Percentiles rank a stretch among this genome's conserved stretches.
Evolutionary conservation across 2,888 invertebrate species (phyloP).

Genomic region (Cepaea hortensis): DNA sequence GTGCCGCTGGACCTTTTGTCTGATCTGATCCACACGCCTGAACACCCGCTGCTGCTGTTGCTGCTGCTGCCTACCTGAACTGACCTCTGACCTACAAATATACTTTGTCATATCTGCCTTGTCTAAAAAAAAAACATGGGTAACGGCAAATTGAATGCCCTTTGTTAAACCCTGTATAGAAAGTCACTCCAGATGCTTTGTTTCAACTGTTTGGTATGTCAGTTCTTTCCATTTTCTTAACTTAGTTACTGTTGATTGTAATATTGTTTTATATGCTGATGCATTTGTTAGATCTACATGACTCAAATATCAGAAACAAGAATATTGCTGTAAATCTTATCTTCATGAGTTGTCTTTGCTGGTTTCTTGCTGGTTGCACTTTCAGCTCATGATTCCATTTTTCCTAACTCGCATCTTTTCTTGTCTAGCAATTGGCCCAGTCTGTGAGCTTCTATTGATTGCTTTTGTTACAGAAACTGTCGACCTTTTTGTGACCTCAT

Average conservation of each 20-base stretch:
- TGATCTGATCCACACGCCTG: constrained; percentile 48
- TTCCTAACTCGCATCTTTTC: no score
- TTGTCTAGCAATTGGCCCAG: no score
- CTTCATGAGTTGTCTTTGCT: no score
- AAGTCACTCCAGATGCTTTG: constrained; percentile 99
- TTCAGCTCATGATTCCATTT: no score
- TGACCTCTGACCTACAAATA: constrained; percentile 44
- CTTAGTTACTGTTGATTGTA: constrained; percentile 57
- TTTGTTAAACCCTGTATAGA: constrained; percentile 81
- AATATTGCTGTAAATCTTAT: no score
- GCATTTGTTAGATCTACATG: background rate
- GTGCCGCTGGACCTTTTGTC: constrained; percentile 42
- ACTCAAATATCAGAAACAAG: no score
- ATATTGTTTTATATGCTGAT: background rate
- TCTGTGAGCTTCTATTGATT: no score
- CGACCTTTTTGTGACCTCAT: no score
- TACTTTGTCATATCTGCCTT: constrained; percentile 49
- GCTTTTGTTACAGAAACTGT: no score
- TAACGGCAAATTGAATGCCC: background rate
- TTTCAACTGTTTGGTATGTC: constrained; percentile 99
- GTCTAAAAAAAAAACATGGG: constrained; percentile 37
- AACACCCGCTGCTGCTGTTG: constrained; percentile 44
- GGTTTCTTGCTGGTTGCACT: no score
- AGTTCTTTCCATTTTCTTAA: constrained; percentile 61
- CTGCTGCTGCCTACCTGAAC: constrained; percentile 44